These are phyloP conservation scores for Elmis aenea DNA, from an alignment of 2,888 invertebrate genomes.

Conservation along the genomic window DNA sequence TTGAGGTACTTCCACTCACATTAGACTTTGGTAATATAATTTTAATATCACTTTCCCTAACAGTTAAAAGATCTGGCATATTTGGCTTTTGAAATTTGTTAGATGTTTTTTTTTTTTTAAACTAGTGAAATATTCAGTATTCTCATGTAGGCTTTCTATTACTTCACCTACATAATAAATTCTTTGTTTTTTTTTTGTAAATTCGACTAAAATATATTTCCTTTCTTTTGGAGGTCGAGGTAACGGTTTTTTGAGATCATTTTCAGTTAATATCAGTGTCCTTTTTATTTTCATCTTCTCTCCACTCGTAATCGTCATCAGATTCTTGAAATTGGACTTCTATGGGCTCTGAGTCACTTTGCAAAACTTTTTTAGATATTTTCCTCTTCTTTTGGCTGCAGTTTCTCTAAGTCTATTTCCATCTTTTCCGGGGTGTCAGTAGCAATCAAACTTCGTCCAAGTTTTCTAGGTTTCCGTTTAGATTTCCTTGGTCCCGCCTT, in stretches of 20 bases:
- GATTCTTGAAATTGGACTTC: neutral
- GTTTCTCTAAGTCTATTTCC: constrained; percentile 11
- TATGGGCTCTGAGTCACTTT: neutral
- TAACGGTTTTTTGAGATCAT: constrained; percentile 1
- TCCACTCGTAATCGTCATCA: neutral
- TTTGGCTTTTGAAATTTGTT: no score
- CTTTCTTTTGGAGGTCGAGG: constrained; percentile 1
- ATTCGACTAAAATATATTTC: constrained; percentile 2
- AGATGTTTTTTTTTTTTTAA: no score
- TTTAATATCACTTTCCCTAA: no score
- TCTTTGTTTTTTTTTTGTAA: constrained; percentile 2
- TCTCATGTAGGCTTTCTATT: neutral
- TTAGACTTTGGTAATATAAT: no score
- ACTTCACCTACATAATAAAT: neutral
- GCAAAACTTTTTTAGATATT: neutral
- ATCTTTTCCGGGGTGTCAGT: constrained; percentile 19
- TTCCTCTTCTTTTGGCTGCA: constrained; percentile 4
- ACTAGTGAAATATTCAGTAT: neutral
- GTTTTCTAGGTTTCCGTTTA: constrained; percentile 13
- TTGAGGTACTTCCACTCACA: no score
- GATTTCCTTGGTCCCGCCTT: constrained; percentile 5
- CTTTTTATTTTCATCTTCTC: neutral
- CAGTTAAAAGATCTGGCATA: no score
- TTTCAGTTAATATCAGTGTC: constrained; percentile 1
- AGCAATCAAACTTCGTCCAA: constrained; percentile 16